Evolutionary conservation across 2,797 vertebrate species (phyloP), one percentile per base, ranked within the genome.

Genomic region (Urocyon cinereoargenteus): DNA sequence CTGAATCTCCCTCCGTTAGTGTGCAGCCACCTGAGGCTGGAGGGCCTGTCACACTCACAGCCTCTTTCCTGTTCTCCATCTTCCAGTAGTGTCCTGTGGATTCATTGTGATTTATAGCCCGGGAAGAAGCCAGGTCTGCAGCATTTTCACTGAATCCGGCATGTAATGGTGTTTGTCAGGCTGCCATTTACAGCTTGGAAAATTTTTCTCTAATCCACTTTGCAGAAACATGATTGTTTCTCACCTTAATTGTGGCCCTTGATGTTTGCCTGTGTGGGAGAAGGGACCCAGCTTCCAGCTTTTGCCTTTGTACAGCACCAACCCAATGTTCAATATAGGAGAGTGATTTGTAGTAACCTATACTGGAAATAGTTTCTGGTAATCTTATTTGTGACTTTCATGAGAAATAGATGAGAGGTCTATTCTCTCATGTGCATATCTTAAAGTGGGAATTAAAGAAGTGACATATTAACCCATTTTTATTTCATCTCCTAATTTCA

Each of bases 81-180:
- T 90, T 79, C 55, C 87, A 90, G 53, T 57, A 72, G 79, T 70
- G 62, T 34, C 86, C 36, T 96, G 78, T 72, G 36, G 57, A 83
- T 70, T 95, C 85, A 91, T 18, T 86, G 87, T 93, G 94, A 97
- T 84, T 96, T 95, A 96, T n/a, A 75, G 94, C 49, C 55, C n/a
- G 10, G 16, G 34, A 84, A 73, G 78, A 92, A 92, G 59, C 49
- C 93, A 94, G 91, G 57, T 75, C 78, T 93, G 73, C 72, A 77
- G 31, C 15, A n/a, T 84, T 87, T 90, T 96, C 82, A 92, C 26
- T 79, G 85, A 94, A 95, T 84, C n/a, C 40, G 94, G 81, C 19
- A 90, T 92, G 88, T 85, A 88, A 92, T 85, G 77, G 40, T 96
- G 89, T 96, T 97, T 97, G 96, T 87, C 96, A 97, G 93, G 85